phyloP scores from a whole-genome alignment of 1,140 invertebrate genomes.

The Telenomus remus region DNA sequence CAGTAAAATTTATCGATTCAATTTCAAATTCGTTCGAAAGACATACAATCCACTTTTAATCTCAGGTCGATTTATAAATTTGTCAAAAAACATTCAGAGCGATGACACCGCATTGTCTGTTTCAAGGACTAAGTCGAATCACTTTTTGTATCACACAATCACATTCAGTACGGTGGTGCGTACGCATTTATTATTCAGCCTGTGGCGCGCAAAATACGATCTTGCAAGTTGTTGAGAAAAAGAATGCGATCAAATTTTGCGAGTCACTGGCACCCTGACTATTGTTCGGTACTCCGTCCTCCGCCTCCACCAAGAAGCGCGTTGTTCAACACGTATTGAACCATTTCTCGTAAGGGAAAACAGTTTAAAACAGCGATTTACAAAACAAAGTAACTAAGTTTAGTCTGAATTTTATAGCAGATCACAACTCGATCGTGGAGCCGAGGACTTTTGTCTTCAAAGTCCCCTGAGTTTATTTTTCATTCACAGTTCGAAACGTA shows the following conservation, averaged over 20 bases:
- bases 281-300: constrained; percentile 52
- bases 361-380: too few species aligned
- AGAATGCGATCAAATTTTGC: constrained; percentile 18
- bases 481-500: too few species aligned
- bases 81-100: constrained; percentile 19
- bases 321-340: constrained; percentile 12
- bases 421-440: too few species aligned
- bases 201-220: background rate
- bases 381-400: too few species aligned
- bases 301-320: constrained; percentile 31
- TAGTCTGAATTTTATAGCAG: too few species aligned
- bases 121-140: constrained; percentile 70
- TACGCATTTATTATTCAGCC: constrained; percentile 54
- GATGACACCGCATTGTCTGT: constrained; percentile 50
- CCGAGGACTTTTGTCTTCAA: too few species aligned
- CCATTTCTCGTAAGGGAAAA: constrained; percentile 10
- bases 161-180: constrained; percentile 70
- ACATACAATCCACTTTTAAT: too few species aligned
- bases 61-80: constrained; percentile 7
- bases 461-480: too few species aligned
- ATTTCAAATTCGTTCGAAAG: too few species aligned
- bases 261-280: constrained; percentile 42
- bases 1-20: background rate
- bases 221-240: constrained; percentile 3
- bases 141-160: constrained; percentile 74